A percentile compares a stretch with the other conserved stretches of the same genome.
phyloP scores from a whole-genome alignment of 2,888 invertebrate species.

The Tromatobia lineatoria region DNA sequence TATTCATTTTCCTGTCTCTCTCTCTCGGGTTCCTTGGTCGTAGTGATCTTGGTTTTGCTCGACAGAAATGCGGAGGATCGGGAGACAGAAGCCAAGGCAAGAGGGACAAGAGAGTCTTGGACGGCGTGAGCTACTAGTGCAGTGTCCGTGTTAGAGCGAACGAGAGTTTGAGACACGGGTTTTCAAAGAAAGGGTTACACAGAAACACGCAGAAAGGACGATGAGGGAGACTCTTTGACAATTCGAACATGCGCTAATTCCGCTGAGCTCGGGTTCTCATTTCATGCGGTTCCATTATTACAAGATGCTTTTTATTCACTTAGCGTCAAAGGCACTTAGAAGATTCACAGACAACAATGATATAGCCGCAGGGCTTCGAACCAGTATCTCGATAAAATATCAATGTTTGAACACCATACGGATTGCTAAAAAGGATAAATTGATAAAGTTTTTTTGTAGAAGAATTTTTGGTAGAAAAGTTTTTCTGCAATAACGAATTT shows the following conservation, averaged over 20 bases:
- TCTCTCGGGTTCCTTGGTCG: background rate
- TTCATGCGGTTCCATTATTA: background rate
- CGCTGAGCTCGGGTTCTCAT: constrained; percentile 36
- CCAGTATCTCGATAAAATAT: no score
- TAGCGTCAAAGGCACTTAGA: background rate
- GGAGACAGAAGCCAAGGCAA: background rate
- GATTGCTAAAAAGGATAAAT: no score
- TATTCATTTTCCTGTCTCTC: constrained; percentile 1
- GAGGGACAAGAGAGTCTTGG: background rate
- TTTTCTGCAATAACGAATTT: no score
- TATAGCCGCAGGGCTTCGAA: background rate
- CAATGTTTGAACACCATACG: no score
- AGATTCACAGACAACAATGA: background rate
- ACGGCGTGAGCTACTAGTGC: background rate
- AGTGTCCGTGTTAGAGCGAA: constrained; percentile 13
- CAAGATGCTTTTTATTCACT: background rate
- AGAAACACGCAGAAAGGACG: constrained; percentile 17
- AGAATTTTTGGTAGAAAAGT: no score
- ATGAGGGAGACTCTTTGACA: constrained; percentile 74
- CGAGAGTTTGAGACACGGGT: constrained; percentile 69
- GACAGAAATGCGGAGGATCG: constrained; percentile 18
- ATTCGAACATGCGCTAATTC: constrained; percentile 79
- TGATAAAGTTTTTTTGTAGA: no score
- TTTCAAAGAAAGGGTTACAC: constrained; percentile 62
- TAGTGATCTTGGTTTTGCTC: constrained; percentile 22